Conservation (phyloP, 2,888 invertebrate genomes). For the Autographa pulchrina region DNA sequence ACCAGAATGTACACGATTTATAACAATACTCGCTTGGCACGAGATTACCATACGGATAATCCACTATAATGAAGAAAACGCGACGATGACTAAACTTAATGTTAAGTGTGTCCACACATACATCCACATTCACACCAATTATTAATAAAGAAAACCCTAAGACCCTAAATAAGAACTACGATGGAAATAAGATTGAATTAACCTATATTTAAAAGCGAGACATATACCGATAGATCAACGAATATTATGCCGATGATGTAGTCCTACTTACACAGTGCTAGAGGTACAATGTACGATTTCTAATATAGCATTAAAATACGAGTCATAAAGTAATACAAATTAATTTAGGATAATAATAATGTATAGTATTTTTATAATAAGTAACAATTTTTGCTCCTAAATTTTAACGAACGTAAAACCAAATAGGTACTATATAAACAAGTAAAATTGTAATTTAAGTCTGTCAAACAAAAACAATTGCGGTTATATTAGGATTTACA, state of each 20-base stretch:
- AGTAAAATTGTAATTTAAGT: constrained; percentile 71
- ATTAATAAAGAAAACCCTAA: constrained; percentile 79
- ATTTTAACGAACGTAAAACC: constrained; percentile 79
- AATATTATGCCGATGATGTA: constrained; percentile 77
- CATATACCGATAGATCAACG: constrained; percentile 74
- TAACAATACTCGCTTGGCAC: constrained; percentile 77
- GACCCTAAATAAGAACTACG: constrained; percentile 79
- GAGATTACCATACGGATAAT: constrained; percentile 73
- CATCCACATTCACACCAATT: constrained; percentile 78
- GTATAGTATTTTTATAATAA: constrained; percentile 74
- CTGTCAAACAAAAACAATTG: constrained; percentile 77
- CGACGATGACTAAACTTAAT: constrained; percentile 79
- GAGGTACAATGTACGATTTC: constrained; percentile 67
- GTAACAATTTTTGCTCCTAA: constrained; percentile 85
- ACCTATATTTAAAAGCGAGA: constrained; percentile 78
- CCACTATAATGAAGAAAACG: constrained; percentile 70
- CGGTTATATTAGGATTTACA: constrained; percentile 81
- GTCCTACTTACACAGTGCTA: constrained; percentile 73
- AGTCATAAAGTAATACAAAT: constrained; percentile 73
- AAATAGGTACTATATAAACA: constrained; percentile 74
- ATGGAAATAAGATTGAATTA: constrained; percentile 77
- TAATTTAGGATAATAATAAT: constrained; percentile 78
- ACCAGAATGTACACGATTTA: constrained; percentile 87
- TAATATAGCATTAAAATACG: constrained; percentile 71
- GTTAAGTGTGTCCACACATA: constrained; percentile 82